These are phyloP conservation scores for Phalacrocorax aristotelis DNA, from an alignment of 2,113 vertebrate genomes.

Conservation along the genomic window DNA sequence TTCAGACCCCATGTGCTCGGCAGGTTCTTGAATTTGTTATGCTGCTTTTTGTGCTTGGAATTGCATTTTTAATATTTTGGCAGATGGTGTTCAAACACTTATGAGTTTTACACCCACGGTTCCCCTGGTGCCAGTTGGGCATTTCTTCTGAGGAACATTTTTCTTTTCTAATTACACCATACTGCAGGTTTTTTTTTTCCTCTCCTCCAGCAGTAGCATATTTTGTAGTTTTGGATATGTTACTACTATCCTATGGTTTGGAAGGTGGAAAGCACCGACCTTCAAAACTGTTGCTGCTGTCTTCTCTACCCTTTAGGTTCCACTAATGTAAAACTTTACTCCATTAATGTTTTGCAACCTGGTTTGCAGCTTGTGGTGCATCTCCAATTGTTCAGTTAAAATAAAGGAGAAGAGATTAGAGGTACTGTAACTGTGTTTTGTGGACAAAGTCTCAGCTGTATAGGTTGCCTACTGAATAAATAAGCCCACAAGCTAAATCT, in stretches of 20 bases:
- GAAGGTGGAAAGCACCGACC: neutral
- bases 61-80: constrained; percentile 64
- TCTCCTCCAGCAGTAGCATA: neutral
- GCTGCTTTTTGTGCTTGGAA: constrained; percentile 55
- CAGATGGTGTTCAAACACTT: constrained; percentile 58
- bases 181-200: neutral
- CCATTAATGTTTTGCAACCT: neutral
- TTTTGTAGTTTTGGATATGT: neutral
- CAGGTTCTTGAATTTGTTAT: constrained; percentile 52
- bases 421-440: neutral
- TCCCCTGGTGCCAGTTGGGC: constrained; percentile 16
- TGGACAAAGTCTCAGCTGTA: neutral
- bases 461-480: neutral
- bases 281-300: neutral
- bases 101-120: constrained; percentile 23
- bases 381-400: neutral
- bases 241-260: neutral
- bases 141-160: constrained; percentile 52
- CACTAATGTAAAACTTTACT: neutral
- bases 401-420: neutral
- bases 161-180: constrained; percentile 28
- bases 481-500: neutral
- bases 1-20: constrained; percentile 25
- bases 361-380: neutral
- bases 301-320: neutral